Conservation (phyloP, 2,113 vertebrate species). For the Nothobranchius furzeri region DNA sequence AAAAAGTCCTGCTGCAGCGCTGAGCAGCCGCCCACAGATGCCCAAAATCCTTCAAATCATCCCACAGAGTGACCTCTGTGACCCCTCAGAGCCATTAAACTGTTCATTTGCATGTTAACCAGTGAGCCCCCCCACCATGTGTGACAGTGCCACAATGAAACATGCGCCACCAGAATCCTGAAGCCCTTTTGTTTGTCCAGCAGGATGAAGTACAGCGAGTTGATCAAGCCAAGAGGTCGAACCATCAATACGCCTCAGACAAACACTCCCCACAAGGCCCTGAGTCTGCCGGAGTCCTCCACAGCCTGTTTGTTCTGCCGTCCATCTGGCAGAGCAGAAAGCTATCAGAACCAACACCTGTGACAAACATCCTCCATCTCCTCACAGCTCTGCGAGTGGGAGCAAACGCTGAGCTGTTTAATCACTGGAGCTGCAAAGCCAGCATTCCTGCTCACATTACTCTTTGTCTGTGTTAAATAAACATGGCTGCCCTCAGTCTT, state of each 20-base stretch:
- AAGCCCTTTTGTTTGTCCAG: slow-evolving; percentile 43
- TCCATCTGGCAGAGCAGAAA: slow-evolving; percentile 14
- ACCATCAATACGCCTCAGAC: slow-evolving; percentile 39
- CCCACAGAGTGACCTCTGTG: slow-evolving; percentile 60
- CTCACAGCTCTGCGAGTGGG: background rate
- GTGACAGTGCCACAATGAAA: slow-evolving; percentile 52
- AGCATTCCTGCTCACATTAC: slow-evolving; percentile 19
- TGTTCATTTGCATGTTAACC: slow-evolving; percentile 76
- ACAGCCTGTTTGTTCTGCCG: slow-evolving; percentile 10
- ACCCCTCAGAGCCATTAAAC: slow-evolving; percentile 66
- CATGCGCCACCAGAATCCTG: slow-evolving; percentile 30
- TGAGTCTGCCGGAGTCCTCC: too few relatives aligned
- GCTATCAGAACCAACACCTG: slow-evolving; percentile 42
- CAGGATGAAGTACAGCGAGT: slow-evolving; percentile 55
- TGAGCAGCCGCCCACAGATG: slow-evolving; percentile 29
- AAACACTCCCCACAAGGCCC: slow-evolving; percentile 16
- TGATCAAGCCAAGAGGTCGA: slow-evolving; percentile 64
- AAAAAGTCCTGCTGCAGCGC: slow-evolving; percentile 48
- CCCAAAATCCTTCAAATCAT: slow-evolving; percentile 65
- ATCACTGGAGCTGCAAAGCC: slow-evolving; percentile 2
- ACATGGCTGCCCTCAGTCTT: slow-evolving; percentile 31
- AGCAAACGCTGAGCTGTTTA: slow-evolving; percentile 12
- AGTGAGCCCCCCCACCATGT: slow-evolving; percentile 16
- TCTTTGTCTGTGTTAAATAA: slow-evolving; percentile 33
- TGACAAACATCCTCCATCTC: slow-evolving; percentile 36